Percentiles rank a stretch among this genome's conserved stretches.
phyloP scores from a whole-genome alignment of 2,888 invertebrate genomes.

The Tanypteryx hageni region DNA sequence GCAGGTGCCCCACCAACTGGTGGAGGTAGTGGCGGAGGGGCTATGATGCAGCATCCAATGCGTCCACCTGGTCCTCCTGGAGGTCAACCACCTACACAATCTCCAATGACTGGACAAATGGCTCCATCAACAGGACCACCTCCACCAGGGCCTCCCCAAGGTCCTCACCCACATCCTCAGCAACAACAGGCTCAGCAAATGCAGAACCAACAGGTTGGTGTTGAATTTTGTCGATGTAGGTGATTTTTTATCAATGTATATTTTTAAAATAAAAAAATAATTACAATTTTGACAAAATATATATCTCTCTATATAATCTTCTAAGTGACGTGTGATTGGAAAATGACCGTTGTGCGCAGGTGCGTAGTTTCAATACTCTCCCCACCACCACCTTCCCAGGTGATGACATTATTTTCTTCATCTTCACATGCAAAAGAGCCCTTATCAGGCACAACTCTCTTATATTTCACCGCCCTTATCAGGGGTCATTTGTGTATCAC shows the following conservation, averaged over 20 bases:
- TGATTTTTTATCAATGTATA: not conserved
- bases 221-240: not conserved
- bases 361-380: no score
- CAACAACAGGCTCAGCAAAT: conserved; percentile 65
- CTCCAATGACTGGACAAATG: conserved; percentile 77
- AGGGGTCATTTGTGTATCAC: no score
- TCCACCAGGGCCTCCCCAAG: conserved; percentile 65
- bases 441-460: no score
- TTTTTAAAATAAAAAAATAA: not conserved
- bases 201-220: conserved; percentile 54
- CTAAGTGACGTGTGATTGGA: no score
- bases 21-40: conserved; percentile 2
- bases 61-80: conserved; percentile 72
- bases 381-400: no score
- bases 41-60: conserved; percentile 69
- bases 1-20: conserved; percentile 43
- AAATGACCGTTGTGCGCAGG: no score
- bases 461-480: no score
- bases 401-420: no score
- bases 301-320: no score
- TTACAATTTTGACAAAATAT: not conserved
- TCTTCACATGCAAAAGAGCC: no score
- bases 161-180: conserved; percentile 64
- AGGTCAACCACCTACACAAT: conserved; percentile 78
- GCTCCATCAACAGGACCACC: conserved; percentile 63